Evolutionary conservation across 2,797 vertebrate genomes (phyloP), one percentile per base, ranked within the genome.

Genomic region (Trachurus trachurus): DNA sequence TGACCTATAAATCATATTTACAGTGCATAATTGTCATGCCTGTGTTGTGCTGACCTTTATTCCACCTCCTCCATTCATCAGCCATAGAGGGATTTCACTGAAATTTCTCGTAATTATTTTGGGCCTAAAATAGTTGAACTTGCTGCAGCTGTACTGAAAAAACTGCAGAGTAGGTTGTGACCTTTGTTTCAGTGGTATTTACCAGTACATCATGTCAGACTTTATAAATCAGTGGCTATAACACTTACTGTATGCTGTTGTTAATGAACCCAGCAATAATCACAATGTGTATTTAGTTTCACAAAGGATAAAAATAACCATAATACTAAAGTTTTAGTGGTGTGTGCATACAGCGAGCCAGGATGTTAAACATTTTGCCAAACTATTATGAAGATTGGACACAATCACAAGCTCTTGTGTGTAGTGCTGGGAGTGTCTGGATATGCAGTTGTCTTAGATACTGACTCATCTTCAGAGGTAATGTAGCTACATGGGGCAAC

Each of bases 31-130:
- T 73, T 74, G 59, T 45, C 50, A 77, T 58, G 17, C 22, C 68
- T 71, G 45, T 72, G 56, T 66, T 77, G 4, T 62, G 50, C 19
- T 77, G 63, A 77, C 74, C 63, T 79, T 81, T 78, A 53, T 69
- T 70, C 34, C 31, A 61, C 47, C 47, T 57, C 40, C 37, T 78
- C 63, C n/a, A 26, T 72, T 75, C 45, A 75, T 78, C 54, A 74
- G 59, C 22, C 31, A 16, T 13, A 4, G 17, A 5, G 15, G 45
- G 12, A 67, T 67, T 71, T 57, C 37, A 17, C 15, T 1, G 13
- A 40, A 21, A 56, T 61, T 65, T 70, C 15, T 44, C 75, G 2
- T 26, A 60, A 59, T 74, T 17, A n/a, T 61, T 59, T 19, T 40
- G 11, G 13, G 4, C 8, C 15, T 40, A 39, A 72, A 17, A 9